These are phyloP conservation scores for Eupithecia abbreviata DNA, from an alignment of 2,888 invertebrate genomes.

Conservation along the genomic window DNA sequence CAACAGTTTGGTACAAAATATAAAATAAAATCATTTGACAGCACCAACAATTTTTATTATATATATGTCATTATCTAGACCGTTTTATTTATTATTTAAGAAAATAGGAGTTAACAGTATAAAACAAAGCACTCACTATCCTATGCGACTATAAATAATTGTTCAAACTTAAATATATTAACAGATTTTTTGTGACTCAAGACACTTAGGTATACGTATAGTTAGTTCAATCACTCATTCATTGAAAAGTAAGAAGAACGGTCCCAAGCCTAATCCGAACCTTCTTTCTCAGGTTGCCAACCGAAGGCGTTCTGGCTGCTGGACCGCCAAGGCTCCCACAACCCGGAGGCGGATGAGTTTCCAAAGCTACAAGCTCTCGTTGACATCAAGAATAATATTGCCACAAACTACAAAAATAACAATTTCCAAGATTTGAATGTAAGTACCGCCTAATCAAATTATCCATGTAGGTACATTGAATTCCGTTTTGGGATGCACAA, in stretches of 20 bases:
- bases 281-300: slow-evolving; percentile 84
- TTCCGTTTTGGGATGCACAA: too few species aligned
- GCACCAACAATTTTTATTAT: too few species aligned
- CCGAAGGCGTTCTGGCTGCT: slow-evolving; percentile 89
- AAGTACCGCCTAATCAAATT: slow-evolving; percentile 44
- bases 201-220: too few species aligned
- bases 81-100: too few species aligned
- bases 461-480: too few species aligned
- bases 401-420: slow-evolving; percentile 85
- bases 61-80: too few species aligned
- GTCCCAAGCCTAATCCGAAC: not conserved
- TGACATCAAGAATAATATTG: slow-evolving; percentile 85
- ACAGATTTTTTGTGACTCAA: too few species aligned
- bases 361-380: slow-evolving; percentile 80
- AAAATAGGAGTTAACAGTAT: too few species aligned
- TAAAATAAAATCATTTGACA: too few species aligned
- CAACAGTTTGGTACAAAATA: not conserved
- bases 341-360: slow-evolving; percentile 84
- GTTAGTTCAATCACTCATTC: not conserved
- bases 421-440: slow-evolving; percentile 76
- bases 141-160: too few species aligned
- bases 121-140: too few species aligned
- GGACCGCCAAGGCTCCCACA: slow-evolving; percentile 87
- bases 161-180: too few species aligned
- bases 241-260: not conserved